Percentiles rank a stretch among this genome's conserved stretches.
phyloP scores from a whole-genome alignment of 2,797 vertebrate genomes.

The Tapera naevia region DNA sequence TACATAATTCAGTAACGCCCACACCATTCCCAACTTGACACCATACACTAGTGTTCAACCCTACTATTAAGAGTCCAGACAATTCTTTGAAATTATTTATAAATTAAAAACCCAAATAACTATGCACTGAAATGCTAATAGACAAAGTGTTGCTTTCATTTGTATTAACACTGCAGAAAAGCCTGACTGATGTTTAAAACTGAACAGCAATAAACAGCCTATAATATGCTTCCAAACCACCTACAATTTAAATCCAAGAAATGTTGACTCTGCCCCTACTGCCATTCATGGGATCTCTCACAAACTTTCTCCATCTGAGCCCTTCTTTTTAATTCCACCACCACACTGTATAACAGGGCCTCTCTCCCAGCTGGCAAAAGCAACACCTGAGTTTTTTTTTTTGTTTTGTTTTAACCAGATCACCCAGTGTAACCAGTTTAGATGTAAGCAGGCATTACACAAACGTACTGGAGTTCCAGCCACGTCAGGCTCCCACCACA shows the following conservation, averaged over 20 bases:
- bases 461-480: not conserved
- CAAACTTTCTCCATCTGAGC: not conserved
- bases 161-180: not conserved
- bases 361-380: not conserved
- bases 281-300: not conserved
- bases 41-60: not conserved
- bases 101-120: not conserved
- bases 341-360: not conserved
- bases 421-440: not conserved
- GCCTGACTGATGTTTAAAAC: not conserved
- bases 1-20: not conserved
- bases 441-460: not conserved
- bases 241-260: constrained; percentile 24
- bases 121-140: not conserved
- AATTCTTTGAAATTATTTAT: not conserved
- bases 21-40: not conserved
- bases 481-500: not conserved
- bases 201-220: not conserved
- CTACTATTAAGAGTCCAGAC: not conserved
- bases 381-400: not conserved
- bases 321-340: not conserved
- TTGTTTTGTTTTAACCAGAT: constrained; percentile 3
- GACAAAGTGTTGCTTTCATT: not conserved
- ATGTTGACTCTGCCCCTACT: constrained; percentile 2
- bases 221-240: not conserved